Percentiles rank a stretch among this genome's conserved stretches.
phyloP scores from a whole-genome alignment of 2,113 vertebrate species.

The Sphaerodactylus townsendi region DNA sequence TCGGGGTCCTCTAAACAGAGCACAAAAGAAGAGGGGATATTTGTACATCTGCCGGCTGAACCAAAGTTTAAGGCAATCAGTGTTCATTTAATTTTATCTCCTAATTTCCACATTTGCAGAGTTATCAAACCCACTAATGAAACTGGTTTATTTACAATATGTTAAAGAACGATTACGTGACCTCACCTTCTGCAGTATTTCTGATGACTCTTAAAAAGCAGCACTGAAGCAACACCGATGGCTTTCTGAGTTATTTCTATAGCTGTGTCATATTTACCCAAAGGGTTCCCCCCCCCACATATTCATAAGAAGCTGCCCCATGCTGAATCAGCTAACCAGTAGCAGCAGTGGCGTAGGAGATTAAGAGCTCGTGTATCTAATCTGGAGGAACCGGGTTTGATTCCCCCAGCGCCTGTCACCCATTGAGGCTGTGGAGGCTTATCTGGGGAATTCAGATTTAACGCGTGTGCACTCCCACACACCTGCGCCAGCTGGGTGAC shows the following conservation, averaged over 20 bases:
- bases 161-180: neutral
- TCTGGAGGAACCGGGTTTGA: no score
- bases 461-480: no score
- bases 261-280: neutral
- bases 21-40: neutral
- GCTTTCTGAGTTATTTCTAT: neutral
- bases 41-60: neutral
- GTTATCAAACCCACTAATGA: neutral
- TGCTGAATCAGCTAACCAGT: no score
- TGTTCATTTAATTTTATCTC: slow-evolving; percentile 3
- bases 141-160: neutral
- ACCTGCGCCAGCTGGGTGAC: no score
- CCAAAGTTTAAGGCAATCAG: neutral
- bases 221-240: neutral
- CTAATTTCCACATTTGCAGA: neutral
- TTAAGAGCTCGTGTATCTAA: no score
- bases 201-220: neutral
- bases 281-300: no score
- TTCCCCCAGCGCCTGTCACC: no score
- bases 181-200: neutral
- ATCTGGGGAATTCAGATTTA: no score
- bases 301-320: no score
- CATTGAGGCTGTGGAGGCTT: no score
- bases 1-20: neutral
- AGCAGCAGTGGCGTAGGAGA: no score